These are phyloP conservation scores for Palythoa grandis DNA, from an alignment of 92 coral and sea anemone genomes.

Conservation along the genomic window DNA sequence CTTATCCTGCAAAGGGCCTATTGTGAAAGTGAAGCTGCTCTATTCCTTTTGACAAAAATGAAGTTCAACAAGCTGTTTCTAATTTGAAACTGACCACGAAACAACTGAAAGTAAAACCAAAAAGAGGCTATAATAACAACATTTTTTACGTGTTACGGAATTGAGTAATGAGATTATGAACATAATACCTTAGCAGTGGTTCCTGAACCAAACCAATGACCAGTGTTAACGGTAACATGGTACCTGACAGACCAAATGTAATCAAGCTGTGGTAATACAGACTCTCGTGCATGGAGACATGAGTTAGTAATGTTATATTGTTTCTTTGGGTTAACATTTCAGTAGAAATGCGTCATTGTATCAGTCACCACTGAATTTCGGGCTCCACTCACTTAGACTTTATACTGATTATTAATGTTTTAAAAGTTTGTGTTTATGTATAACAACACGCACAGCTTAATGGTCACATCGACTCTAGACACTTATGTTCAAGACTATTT, in stretches of 20 bases:
- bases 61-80: not conserved
- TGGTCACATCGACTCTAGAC: too few relatives aligned
- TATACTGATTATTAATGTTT: too few relatives aligned
- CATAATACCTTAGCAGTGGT: constrained; percentile 68
- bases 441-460: too few relatives aligned
- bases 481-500: too few relatives aligned
- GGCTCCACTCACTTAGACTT: not conserved
- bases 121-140: too few relatives aligned
- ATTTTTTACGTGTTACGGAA: not conserved
- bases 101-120: too few relatives aligned
- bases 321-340: not conserved
- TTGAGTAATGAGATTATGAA: not conserved
- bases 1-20: too few relatives aligned
- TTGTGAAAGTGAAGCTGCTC: not conserved
- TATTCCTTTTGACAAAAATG: not conserved
- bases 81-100: not conserved
- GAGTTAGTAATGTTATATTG: not conserved
- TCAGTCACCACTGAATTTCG: not conserved
- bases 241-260: constrained; percentile 49
- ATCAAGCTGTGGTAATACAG: not conserved
- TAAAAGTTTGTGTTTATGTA: too few relatives aligned
- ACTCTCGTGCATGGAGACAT: not conserved
- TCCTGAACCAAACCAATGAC: constrained; percentile 90
- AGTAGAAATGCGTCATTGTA: not conserved
- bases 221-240: constrained; percentile 80